These are phyloP conservation scores for Sinotaia quadrata DNA, from an alignment of 2,888 invertebrate genomes.

Conservation along the genomic window DNA sequence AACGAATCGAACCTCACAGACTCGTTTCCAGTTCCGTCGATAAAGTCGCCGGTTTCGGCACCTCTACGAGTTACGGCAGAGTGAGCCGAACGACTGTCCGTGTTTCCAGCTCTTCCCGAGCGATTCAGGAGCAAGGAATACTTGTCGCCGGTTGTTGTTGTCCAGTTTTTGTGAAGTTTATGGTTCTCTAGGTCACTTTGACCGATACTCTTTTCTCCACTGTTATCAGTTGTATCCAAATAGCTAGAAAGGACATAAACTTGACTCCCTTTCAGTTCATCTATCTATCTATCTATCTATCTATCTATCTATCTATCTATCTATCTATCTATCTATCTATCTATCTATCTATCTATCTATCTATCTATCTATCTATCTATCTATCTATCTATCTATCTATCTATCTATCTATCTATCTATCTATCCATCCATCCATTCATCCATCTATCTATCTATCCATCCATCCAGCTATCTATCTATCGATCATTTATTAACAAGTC, in stretches of 20 bases:
- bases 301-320: too few relatives aligned
- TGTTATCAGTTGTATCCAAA: neutral
- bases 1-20: neutral
- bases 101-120: neutral
- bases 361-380: too few relatives aligned
- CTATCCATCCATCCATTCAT: too few relatives aligned
- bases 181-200: neutral
- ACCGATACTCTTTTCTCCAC: conserved; percentile 11
- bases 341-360: too few relatives aligned
- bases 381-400: too few relatives aligned
- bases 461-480: too few relatives aligned
- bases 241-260: neutral
- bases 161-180: conserved; percentile 9
- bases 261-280: neutral
- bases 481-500: neutral
- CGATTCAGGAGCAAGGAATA: too few relatives aligned
- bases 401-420: too few relatives aligned
- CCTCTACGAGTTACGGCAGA: conserved; percentile 27
- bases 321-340: too few relatives aligned
- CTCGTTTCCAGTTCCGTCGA: neutral
- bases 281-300: too few relatives aligned
- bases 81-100: neutral
- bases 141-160: neutral
- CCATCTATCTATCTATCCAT: too few relatives aligned
- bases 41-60: conserved; percentile 28